phyloP scores from a whole-genome alignment of 2,113 vertebrate genomes.

The Hippocampus abdominalis region DNA sequence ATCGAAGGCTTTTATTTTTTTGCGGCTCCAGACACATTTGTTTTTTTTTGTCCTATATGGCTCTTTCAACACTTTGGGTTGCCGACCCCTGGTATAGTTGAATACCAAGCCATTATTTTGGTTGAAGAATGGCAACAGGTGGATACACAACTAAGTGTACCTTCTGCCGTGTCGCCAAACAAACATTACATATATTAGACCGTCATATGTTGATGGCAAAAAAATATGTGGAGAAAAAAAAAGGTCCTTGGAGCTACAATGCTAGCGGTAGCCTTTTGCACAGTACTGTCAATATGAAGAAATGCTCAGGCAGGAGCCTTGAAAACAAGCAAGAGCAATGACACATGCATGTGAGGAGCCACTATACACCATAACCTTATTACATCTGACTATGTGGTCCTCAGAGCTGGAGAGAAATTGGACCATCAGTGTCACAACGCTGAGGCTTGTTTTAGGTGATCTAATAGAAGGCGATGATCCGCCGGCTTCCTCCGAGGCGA shows the following conservation, averaged over 20 bases:
- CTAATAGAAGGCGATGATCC: conserved; percentile 90
- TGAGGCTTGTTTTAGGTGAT: conserved; percentile 83
- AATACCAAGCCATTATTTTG: neutral
- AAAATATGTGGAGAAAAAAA: neutral
- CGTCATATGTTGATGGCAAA: neutral
- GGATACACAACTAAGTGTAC: neutral
- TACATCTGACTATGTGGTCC: conserved; percentile 67
- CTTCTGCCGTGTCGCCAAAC: neutral
- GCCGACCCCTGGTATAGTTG: no score
- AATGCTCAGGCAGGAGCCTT: conserved; percentile 12
- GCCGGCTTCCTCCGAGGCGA: conserved; percentile 68
- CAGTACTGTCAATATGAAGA: neutral
- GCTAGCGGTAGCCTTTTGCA: neutral
- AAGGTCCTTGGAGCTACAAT: neutral
- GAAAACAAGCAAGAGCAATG: conserved; percentile 44
- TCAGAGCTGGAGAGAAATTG: conserved; percentile 68
- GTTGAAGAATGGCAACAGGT: neutral
- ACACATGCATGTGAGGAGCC: conserved; percentile 52
- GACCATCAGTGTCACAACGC: conserved; percentile 75
- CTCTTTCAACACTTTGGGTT: no score
- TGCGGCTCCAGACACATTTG: no score
- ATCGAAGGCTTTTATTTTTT: no score
- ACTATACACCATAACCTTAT: conserved; percentile 65
- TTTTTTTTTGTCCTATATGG: no score
- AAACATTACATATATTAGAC: neutral